Percentiles rank a stretch among this genome's conserved stretches.
phyloP scores from a whole-genome alignment of 37 sponge, comb jelly and placozoan species.

The Tethya wilhelma region DNA sequence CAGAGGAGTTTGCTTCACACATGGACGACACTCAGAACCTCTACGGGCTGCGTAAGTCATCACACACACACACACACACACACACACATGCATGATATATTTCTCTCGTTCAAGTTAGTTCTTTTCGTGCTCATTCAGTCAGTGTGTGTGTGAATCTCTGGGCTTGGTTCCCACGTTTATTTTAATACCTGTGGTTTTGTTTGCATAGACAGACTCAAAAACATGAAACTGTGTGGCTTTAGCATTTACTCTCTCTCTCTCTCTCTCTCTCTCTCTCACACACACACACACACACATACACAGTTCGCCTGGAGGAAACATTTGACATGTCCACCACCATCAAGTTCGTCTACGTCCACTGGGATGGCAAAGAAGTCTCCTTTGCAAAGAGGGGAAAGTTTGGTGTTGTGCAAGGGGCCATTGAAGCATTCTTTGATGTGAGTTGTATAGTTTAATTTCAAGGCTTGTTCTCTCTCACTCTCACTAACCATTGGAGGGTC shows the following conservation, averaged over 20 bases:
- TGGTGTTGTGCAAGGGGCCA: conserved; percentile 82
- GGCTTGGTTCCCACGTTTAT: too few species aligned
- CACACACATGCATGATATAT: not conserved
- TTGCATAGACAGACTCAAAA: too few species aligned
- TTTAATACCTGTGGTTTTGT: too few species aligned
- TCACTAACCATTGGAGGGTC: too few species aligned
- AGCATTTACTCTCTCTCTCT: not conserved
- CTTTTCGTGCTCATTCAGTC: too few species aligned
- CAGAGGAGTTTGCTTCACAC: conserved; percentile 54
- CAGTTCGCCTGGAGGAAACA: conserved; percentile 85
- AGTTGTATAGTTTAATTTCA: too few species aligned
- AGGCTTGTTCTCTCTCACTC: too few species aligned
- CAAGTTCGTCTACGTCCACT: conserved; percentile 88
- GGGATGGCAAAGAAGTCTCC: conserved; percentile 58
- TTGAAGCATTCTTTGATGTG: conserved; percentile 61
- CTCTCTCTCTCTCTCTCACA: conserved; percentile 4
- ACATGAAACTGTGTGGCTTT: too few species aligned
- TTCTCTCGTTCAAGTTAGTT: not conserved
- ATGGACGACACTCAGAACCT: conserved; percentile 59
- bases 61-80: not conserved
- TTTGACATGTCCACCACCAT: conserved; percentile 86
- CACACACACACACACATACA: not conserved
- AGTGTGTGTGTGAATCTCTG: too few species aligned
- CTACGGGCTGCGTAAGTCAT: conserved; percentile 81
- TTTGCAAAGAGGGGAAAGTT: conserved; percentile 77